phyloP scores from a whole-genome alignment of 2,888 invertebrate genomes.

The Biston betularia region DNA sequence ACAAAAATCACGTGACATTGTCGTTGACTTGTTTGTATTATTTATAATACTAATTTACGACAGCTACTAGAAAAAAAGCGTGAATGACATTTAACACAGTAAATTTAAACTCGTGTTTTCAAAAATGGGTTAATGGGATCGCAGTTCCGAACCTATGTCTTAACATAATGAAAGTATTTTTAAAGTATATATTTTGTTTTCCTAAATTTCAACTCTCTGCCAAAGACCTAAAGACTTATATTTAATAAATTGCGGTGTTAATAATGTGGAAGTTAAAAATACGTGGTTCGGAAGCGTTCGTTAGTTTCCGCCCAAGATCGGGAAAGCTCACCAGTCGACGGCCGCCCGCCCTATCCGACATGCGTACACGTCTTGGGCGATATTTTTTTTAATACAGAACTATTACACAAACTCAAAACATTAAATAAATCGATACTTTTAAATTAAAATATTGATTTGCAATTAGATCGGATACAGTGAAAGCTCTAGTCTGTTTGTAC shows the following conservation, averaged over 20 bases:
- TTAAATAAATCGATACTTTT: not conserved
- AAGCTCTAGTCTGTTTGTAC: slow-evolving; percentile 14
- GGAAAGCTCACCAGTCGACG: slow-evolving; percentile 63
- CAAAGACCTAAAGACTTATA: slow-evolving; percentile 39
- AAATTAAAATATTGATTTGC: not conserved
- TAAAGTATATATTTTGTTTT: slow-evolving; percentile 33
- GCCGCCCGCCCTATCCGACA: slow-evolving; percentile 69
- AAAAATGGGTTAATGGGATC: slow-evolving; percentile 80
- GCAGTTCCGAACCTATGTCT: slow-evolving; percentile 62
- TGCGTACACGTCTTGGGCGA: slow-evolving; percentile 74
- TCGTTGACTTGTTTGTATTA: not conserved
- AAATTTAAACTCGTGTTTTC: slow-evolving; percentile 39
- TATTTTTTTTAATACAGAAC: slow-evolving; percentile 49
- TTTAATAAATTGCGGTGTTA: slow-evolving; percentile 43
- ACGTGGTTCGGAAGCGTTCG: slow-evolving; percentile 72
- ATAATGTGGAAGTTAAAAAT: slow-evolving; percentile 76
- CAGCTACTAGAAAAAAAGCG: slow-evolving; percentile 17
- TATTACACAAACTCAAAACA: slow-evolving; percentile 25
- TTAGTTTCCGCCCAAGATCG: slow-evolving; percentile 61
- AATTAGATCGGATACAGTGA: slow-evolving; percentile 4
- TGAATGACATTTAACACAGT: slow-evolving; percentile 34
- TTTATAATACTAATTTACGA: not conserved
- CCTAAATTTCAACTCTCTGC: slow-evolving; percentile 28
- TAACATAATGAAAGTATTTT: slow-evolving; percentile 67
- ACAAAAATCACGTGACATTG: too few relatives aligned